Evolutionary conservation across 2,888 invertebrate genomes (phyloP), one percentile per base, ranked within the genome.

Genomic region (Drosophila picticornis): DNA sequence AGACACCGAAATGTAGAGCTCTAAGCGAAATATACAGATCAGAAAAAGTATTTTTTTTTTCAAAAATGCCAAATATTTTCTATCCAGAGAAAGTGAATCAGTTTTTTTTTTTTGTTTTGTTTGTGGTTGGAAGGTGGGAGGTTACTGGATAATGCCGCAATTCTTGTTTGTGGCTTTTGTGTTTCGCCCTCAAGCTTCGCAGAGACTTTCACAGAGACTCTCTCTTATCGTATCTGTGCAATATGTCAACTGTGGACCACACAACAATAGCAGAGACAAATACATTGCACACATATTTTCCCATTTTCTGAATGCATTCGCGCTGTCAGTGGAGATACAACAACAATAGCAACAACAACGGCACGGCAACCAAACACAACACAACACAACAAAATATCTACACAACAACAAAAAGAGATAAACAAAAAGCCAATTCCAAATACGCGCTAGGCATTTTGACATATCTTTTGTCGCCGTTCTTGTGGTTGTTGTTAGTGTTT

Each of bases 181-280:
- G 32, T n/a, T 32, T n/a, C 29, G 38, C 22, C 51, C 58, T 34
- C 5, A 22, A 64, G 40, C 60, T 58, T 32, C 58, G 29, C 27
- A 27, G 51, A 52, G 55, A 48, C 63, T 48, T n/a, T 46, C 50
- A 25, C 46, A 46, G 46, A 46, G 46, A 46, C 46, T 43, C 56
- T 43, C 56, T 63, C 74, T 71, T 75, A 76, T 80, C 86, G 59
- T 40, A 36, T 75, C 73, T 72, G 53, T 63, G 67, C 77, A 86
- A 84, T 84, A 84, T 84, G 86, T 84, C 86, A 84, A 77, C 73
- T 73, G 59, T 55, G 9, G 46, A 67, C 51, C 63, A 38, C 31
- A 31, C 43, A 75, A 75, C 79, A 79, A 72, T 51, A 59, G 53
- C 65, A 72, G 29, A 66, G 55, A 43, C 61, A 68, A 72, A 77